Evolutionary conservation across 2,797 vertebrate species (phyloP), one percentile per base, ranked within the genome.

Genomic region (Delichon dasypus): DNA sequence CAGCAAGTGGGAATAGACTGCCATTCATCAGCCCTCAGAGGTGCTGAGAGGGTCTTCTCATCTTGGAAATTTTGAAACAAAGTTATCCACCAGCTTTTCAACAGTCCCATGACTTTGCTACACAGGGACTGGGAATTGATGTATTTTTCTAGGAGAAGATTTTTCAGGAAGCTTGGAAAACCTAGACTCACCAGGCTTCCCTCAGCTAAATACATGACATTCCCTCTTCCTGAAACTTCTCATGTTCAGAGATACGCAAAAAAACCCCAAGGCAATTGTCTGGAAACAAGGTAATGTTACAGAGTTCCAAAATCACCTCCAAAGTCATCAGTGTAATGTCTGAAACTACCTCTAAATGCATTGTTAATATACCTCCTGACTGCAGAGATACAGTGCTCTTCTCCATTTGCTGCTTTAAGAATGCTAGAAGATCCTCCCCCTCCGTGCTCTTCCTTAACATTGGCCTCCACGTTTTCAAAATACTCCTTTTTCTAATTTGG

Each of bases 31-130:
- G 88, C 66, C 68, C 75, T 91, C 2, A 1, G 89, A 97, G 57
- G 86, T 64, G 79, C 77, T 86, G 96, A 94, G 95, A 95, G 73
- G 84, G 92, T 81, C 94, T 87, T 94, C 92, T 95, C 81, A 88
- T 93, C 92, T 93, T 96, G 97, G 96, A 97, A 97, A 96, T 90
- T 94, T 50, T 88, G 93, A 93, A 95, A 75, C 89, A 77, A 94
- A 96, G 72, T 86, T 48, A 94, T 74, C 72, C 88, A 93, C 89
- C 55, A 76, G 40, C 54, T 89, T 96, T 92, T 87, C 95, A 93
- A 22, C 94, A 93, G 85, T 47, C 58, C 57, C 66, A 60, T 51
- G 51, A 45, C 79, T 86, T 93, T 91, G 16, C 55, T 74, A 48
- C 40, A 47, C 11, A 38, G 71, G 36, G 42, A 4, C 34, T 58